Base-by-base conservation (phyloP, 2,888 invertebrate species). In the Cetonia aurata region DNA sequence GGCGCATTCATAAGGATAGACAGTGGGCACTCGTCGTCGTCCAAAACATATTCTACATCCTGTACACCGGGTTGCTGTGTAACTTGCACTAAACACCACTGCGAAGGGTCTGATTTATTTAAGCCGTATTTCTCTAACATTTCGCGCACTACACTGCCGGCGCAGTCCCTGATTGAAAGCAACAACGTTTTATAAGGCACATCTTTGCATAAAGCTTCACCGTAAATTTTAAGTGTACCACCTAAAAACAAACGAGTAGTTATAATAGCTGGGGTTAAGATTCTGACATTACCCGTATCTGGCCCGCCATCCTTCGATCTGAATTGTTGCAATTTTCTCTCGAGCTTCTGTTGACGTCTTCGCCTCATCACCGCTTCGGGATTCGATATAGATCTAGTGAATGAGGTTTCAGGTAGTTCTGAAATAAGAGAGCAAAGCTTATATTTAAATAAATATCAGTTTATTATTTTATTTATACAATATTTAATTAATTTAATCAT, bases 341-440 rank as follows among this genome's bases (percentile, higher is more conserved):
- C 99, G 67, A 99, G 89, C 84, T 98, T 98, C 85, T 98, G 97
- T 81, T 99, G 98, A 25, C 99, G 88, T 67, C 98, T 88, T 62
- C 98, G 91, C 74, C 98, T 90, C 99, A 99, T 99, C 78, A 99
- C 99, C 72, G 98, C 98, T 88, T 99, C 99, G 2, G 99, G 99
- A 88, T 99, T 99, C 74, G 98, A 99, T 83, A 99, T 99, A 79
- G 98, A 98, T 80, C 99, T 90, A 59, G 99, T 99, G 86, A 99
- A 99, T 79, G 96, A 98, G 65, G 98, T 98, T 86, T 99, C 98
- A 31, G 99, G 99, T 78, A 99, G 86, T 87, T 98, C 98, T 91
- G 86, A 0, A 62, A 60, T 8, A 48, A 62, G 48, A 42, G 44
- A 13, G 6, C 2, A 44, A 6, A 44, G 3, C 10, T 44, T 44